A percentile compares a stretch with the other conserved stretches of the same genome.
Conservation (phyloP, 2,888 invertebrate genomes). For the Myathropa florea region DNA sequence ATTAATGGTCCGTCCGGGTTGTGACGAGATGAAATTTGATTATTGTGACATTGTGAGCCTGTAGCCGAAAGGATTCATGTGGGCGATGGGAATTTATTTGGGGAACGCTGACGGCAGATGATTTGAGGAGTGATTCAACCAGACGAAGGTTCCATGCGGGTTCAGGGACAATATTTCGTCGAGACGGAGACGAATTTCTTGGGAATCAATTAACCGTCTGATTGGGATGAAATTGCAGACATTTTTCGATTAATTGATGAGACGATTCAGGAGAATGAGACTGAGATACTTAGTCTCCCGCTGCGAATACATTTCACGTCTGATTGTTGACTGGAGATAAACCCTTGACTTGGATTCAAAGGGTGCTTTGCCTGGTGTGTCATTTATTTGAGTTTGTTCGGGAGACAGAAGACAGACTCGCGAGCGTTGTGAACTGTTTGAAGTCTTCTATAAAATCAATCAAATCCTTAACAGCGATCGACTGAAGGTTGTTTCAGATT, state of each 20-base stretch:
- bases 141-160: not conserved
- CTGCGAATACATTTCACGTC: too few relatives aligned
- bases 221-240: not conserved
- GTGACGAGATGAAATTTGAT: constrained; percentile 25
- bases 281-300: not conserved
- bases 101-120: not conserved
- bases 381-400: too few relatives aligned
- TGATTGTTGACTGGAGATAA: not conserved
- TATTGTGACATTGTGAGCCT: constrained; percentile 33
- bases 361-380: not conserved
- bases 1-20: not conserved
- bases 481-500: too few relatives aligned
- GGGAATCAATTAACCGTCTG: not conserved
- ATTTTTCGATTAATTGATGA: not conserved
- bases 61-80: not conserved
- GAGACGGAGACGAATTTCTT: not conserved
- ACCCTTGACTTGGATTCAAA: not conserved
- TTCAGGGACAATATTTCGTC: not conserved
- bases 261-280: too few relatives aligned
- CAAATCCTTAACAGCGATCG: too few relatives aligned
- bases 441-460: too few relatives aligned
- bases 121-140: too few relatives aligned
- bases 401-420: too few relatives aligned
- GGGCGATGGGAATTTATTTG: not conserved
- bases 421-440: too few relatives aligned